Evolutionary conservation across 2,113 vertebrate genomes (phyloP).

Genomic region (Meriones unguiculatus): DNA sequence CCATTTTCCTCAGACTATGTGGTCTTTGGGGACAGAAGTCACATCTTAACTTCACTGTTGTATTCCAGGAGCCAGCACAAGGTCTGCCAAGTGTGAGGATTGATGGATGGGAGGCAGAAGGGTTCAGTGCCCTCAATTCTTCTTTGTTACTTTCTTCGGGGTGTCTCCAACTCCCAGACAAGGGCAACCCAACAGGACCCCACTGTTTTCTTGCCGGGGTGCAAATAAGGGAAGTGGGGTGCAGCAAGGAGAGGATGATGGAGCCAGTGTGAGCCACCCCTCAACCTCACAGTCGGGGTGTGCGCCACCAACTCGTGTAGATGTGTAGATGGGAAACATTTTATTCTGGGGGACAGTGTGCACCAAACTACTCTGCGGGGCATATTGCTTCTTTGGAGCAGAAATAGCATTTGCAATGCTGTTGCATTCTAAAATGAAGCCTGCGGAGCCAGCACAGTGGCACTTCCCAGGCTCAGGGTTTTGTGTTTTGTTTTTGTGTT

Average conservation of each 20-base stretch:
- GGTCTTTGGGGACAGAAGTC: not conserved
- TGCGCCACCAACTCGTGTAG: fast-evolving
- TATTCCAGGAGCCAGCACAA: not conserved
- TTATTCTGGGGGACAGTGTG: not conserved
- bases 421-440: not conserved
- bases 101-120: not conserved
- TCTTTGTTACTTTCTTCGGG: not conserved
- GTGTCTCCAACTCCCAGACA: not conserved
- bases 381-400: not conserved
- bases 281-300: fast-evolving
- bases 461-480: not conserved
- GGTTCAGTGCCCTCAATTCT: fast-evolving
- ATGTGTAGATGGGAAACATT: not conserved
- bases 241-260: not conserved
- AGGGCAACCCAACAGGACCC: not conserved
- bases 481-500: too few species aligned
- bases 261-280: too few species aligned
- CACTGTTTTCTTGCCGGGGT: not conserved
- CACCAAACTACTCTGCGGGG: not conserved
- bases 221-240: not conserved
- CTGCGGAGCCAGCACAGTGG: not conserved
- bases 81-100: not conserved
- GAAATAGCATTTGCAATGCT: constrained; percentile 9
- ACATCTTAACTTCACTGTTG: not conserved
- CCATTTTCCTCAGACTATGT: not conserved